phyloP scores from a whole-genome alignment of 2,797 vertebrate species.

The Bovichtus variegatus region DNA sequence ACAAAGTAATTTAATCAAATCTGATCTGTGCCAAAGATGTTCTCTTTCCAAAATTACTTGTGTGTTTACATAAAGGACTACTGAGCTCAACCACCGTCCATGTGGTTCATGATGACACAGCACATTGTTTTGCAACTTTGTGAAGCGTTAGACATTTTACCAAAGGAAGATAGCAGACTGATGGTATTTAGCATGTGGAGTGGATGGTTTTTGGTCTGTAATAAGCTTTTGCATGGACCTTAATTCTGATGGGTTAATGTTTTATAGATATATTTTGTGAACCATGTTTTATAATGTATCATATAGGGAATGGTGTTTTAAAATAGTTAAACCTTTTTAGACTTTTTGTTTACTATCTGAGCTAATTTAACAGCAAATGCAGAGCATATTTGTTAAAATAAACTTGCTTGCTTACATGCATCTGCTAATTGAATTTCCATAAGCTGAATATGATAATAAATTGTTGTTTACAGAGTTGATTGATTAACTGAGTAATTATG shows the following conservation, averaged over 20 bases:
- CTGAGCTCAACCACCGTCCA: slow-evolving; percentile 3
- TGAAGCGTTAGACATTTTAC: slow-evolving; percentile 19
- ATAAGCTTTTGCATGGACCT: slow-evolving; percentile 57
- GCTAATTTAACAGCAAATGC: slow-evolving; percentile 38
- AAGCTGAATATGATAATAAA: slow-evolving; percentile 52
- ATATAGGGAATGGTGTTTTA: slow-evolving; percentile 40
- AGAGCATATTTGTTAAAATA: slow-evolving; percentile 40
- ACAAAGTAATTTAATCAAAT: background rate
- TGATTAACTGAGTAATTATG: slow-evolving; percentile 15
- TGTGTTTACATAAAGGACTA: slow-evolving; percentile 53
- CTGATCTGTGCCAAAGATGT: slow-evolving; percentile 27
- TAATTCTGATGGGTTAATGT: slow-evolving; percentile 40
- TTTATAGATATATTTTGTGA: slow-evolving; percentile 55
- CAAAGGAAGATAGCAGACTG: slow-evolving; percentile 26
- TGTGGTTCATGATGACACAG: slow-evolving; percentile 14
- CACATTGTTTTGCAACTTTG: slow-evolving; percentile 15
- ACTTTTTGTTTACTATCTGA: slow-evolving; percentile 28
- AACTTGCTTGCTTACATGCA: slow-evolving; percentile 45
- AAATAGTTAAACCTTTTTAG: slow-evolving; percentile 13
- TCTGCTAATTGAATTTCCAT: slow-evolving; percentile 62
- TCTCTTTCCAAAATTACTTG: slow-evolving; percentile 14
- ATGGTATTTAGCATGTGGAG: slow-evolving; percentile 29
- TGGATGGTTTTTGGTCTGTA: slow-evolving; percentile 43
- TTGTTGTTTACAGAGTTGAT: slow-evolving; percentile 54
- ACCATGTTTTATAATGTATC: slow-evolving; percentile 67